These are phyloP conservation scores for Haemorhous mexicanus DNA, from an alignment of 2,113 vertebrate genomes.

Conservation along the genomic window DNA sequence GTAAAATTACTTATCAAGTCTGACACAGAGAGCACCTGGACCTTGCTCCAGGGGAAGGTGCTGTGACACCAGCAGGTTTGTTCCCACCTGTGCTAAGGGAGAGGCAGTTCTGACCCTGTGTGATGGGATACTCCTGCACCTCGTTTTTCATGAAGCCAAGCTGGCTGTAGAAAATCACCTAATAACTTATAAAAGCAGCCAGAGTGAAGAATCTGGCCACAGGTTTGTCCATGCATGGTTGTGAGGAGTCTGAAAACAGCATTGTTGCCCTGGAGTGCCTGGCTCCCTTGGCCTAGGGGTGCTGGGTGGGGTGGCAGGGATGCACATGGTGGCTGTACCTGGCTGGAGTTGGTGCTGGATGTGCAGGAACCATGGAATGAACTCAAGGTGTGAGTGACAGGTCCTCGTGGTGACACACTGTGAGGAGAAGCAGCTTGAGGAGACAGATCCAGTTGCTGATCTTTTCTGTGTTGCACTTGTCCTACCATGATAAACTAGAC, in stretches of 20 bases:
- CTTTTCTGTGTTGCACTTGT: neutral
- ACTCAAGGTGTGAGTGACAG: neutral
- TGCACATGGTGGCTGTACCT: accelerated
- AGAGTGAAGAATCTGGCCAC: neutral
- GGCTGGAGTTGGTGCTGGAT: neutral
- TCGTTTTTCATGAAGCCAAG: accelerated
- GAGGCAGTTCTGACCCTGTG: neutral
- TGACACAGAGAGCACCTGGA: accelerated
- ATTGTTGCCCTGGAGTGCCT: neutral
- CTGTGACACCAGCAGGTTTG: neutral
- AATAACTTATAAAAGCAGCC: neutral
- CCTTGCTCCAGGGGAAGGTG: neutral
- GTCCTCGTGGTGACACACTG: neutral
- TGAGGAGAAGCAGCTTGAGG: neutral
- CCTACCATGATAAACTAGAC: neutral
- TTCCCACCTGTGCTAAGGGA: neutral
- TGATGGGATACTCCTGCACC: neutral
- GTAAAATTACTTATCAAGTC: neutral
- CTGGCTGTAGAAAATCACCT: neutral
- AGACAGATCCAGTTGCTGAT: neutral
- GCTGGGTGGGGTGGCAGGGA: neutral
- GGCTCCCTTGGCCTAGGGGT: neutral
- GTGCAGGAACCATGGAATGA: neutral
- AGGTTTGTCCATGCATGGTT: neutral
- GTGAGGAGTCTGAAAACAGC: neutral